These are phyloP conservation scores for Pseudococcus longispinus DNA, from an alignment of 2,888 invertebrate genomes.

Conservation along the genomic window DNA sequence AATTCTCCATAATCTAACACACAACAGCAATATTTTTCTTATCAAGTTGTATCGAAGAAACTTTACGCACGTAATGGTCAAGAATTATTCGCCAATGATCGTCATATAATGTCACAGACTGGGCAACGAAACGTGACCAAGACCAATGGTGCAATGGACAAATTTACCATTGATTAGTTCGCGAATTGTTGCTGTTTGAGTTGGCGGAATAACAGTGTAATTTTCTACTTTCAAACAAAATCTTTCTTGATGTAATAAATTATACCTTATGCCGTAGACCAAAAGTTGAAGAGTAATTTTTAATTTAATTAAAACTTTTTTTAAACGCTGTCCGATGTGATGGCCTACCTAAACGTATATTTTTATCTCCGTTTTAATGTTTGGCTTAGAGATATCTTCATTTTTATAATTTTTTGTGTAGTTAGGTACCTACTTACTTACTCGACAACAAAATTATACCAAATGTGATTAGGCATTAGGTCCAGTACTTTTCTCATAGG, in stretches of 20 bases:
- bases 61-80: slow-evolving; percentile 3
- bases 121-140: slow-evolving; percentile 38
- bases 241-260: background rate
- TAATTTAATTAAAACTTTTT: slow-evolving; percentile 44
- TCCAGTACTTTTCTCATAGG: too few species aligned
- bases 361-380: background rate
- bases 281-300: background rate
- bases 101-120: slow-evolving; percentile 21
- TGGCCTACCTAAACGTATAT: background rate
- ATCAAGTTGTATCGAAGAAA: background rate
- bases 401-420: background rate
- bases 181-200: background rate
- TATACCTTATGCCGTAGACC: background rate
- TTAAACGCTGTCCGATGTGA: background rate
- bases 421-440: background rate
- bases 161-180: background rate
- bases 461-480: background rate
- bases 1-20: background rate
- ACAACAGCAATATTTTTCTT: background rate
- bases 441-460: background rate
- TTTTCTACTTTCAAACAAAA: slow-evolving; percentile 7
- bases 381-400: background rate
- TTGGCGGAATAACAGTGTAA: background rate
- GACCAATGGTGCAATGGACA: background rate
- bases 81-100: slow-evolving; percentile 28